phyloP scores from a whole-genome alignment of 1,140 invertebrate species.

The Scaptomyza hsui region DNA sequence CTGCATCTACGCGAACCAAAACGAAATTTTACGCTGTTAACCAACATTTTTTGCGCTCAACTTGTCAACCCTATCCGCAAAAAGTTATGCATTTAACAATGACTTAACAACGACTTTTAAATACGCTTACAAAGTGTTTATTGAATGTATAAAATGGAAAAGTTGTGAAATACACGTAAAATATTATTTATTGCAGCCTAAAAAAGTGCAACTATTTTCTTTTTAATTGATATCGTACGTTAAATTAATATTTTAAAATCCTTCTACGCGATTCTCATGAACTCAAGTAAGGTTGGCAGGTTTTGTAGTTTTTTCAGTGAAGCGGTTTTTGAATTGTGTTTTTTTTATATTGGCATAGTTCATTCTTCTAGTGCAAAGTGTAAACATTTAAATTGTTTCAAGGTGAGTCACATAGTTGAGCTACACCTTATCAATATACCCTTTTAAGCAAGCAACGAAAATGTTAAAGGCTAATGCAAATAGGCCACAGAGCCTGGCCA shows the following conservation, averaged over 20 bases:
- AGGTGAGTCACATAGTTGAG: not conserved
- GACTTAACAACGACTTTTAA: not conserved
- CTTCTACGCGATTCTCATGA: no score
- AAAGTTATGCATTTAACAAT: conserved; percentile 2
- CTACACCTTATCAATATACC: not conserved
- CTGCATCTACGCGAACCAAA: conserved; percentile 49
- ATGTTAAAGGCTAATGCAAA: conserved; percentile 67
- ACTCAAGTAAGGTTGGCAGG: no score
- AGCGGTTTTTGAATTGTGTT: no score
- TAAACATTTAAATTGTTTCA: not conserved
- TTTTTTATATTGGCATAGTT: no score
- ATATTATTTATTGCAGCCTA: no score
- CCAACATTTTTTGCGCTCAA: conserved; percentile 69
- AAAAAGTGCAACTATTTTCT: no score
- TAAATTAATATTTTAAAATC: no score
- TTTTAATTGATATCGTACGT: no score
- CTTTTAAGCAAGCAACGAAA: conserved; percentile 25
- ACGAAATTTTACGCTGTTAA: conserved; percentile 56
- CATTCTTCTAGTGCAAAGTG: no score
- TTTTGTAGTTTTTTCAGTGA: no score
- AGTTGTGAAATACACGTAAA: no score
- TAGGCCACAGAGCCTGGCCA: conserved; percentile 64
- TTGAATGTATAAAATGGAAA: not conserved
- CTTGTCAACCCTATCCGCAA: conserved; percentile 65
- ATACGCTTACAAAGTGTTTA: conserved; percentile 10